A percentile compares a stretch with the other conserved stretches of the same genome.
Conservation (phyloP, 1,140 invertebrate species). For the Belonocnema kinseyi region DNA sequence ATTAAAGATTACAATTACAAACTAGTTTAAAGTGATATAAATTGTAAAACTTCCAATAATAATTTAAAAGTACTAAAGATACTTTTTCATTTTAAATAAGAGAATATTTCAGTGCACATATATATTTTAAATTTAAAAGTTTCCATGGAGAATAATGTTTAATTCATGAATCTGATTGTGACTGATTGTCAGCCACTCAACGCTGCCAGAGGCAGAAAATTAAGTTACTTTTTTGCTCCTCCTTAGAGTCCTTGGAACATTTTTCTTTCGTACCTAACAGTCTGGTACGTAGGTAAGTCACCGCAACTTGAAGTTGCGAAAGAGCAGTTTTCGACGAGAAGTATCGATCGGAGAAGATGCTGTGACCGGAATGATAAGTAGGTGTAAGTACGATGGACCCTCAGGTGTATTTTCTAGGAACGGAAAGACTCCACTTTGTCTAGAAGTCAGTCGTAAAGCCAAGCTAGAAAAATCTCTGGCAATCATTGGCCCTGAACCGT, state of each 20-base stretch:
- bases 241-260: background rate
- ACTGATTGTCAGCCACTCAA: background rate
- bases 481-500: background rate
- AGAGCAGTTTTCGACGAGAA: conserved; percentile 4
- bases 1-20: no score
- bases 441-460: background rate
- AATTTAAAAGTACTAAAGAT: no score
- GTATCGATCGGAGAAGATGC: conserved; percentile 1
- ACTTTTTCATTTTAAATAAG: no score
- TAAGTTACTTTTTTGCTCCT: background rate
- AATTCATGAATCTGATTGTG: background rate
- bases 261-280: conserved; percentile 16
- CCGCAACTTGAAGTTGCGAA: conserved; percentile 15
- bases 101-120: no score
- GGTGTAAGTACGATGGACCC: conserved; percentile 26
- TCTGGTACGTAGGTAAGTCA: background rate
- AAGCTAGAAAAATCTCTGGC: no score
- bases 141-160: no score
- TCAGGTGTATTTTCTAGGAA: conserved; percentile 5
- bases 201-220: background rate
- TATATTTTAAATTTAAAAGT: no score
- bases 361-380: conserved; percentile 35
- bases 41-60: no score
- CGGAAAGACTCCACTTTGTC: conserved; percentile 14
- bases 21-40: no score